phyloP scores from a whole-genome alignment of 2,113 vertebrate genomes.

The Rhea americana region DNA sequence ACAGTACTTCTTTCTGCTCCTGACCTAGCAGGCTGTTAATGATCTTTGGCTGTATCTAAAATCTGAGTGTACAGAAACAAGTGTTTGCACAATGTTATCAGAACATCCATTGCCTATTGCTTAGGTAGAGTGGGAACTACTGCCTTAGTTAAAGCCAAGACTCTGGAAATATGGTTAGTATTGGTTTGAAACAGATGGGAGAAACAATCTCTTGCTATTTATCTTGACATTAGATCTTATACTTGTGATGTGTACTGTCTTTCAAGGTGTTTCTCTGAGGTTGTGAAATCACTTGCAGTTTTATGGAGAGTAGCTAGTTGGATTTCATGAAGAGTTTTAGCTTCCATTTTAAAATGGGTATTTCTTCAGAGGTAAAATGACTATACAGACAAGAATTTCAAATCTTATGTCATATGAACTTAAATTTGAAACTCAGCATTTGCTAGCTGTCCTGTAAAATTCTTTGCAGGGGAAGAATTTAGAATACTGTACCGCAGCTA shows the following conservation, averaged over 20 bases:
- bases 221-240: not conserved
- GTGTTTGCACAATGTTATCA: not conserved
- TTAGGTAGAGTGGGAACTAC: not conserved
- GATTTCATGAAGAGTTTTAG: not conserved
- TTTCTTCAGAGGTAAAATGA: not conserved
- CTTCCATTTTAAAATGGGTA: not conserved
- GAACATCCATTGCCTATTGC: not conserved
- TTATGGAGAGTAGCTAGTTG: not conserved
- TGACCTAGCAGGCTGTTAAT: not conserved
- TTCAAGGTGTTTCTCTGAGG: not conserved
- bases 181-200: not conserved
- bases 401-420: not conserved
- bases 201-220: not conserved
- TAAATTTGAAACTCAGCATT: not conserved
- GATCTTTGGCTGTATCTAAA: not conserved
- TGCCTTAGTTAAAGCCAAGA: not conserved
- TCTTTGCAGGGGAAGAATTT: not conserved
- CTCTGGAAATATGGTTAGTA: not conserved
- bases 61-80: not conserved
- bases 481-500: not conserved
- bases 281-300: not conserved
- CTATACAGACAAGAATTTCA: fast-evolving
- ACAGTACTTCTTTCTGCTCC: not conserved
- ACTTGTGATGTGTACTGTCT: not conserved
- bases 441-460: not conserved